phyloP scores from a whole-genome alignment of 2,797 vertebrate species.

The Lagorchestes hirsutus region DNA sequence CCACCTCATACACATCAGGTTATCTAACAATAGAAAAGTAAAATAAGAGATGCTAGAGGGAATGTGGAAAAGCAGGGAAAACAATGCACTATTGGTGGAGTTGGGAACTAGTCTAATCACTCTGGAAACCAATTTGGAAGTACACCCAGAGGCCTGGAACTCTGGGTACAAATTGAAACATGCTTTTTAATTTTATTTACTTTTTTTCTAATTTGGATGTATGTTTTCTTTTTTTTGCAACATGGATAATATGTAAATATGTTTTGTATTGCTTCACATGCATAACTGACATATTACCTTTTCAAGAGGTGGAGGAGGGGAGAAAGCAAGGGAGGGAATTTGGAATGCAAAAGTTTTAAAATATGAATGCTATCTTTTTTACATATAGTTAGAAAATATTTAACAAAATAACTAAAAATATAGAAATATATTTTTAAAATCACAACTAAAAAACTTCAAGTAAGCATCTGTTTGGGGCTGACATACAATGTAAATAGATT shows the following conservation, averaged over 20 bases:
- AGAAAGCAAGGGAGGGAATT: not conserved
- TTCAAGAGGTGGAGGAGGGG: rapidly evolving
- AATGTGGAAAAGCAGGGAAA: not conserved
- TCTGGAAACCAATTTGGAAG: not conserved
- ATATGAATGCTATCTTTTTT: not conserved
- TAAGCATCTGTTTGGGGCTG: no score
- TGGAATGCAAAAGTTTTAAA: not conserved
- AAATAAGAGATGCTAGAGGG: not conserved
- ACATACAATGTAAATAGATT: no score
- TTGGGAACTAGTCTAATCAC: not conserved
- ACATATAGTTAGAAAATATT: not conserved
- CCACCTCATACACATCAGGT: not conserved
- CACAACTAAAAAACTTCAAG: no score
- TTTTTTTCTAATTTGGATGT: not conserved
- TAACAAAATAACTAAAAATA: no score
- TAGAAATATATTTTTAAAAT: no score
- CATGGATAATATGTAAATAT: not conserved
- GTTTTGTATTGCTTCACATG: not conserved
- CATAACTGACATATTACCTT: not conserved
- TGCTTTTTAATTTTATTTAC: not conserved
- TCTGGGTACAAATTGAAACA: not conserved
- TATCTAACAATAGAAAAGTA: not conserved
- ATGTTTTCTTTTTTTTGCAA: not conserved
- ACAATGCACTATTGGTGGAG: not conserved
- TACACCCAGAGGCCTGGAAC: not conserved